phyloP scores from a whole-genome alignment of 2,113 vertebrate species.

The Mugil cephalus region DNA sequence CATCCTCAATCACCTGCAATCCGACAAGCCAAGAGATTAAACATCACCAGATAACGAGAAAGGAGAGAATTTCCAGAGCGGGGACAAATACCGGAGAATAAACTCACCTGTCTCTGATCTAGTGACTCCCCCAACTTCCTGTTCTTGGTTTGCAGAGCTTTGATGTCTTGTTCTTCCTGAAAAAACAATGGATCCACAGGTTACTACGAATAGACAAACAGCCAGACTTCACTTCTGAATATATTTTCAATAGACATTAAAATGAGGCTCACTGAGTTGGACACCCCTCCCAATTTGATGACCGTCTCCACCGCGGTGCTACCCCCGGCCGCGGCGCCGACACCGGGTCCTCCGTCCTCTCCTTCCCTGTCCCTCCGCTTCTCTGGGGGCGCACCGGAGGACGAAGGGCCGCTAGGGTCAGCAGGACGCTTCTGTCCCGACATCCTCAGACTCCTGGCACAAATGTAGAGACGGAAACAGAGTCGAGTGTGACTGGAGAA shows the following conservation, averaged over 20 bases:
- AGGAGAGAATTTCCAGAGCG: background rate
- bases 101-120: slow-evolving; percentile 89
- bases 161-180: slow-evolving; percentile 97
- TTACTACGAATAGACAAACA: background rate
- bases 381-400: slow-evolving; percentile 88
- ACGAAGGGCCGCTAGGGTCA: slow-evolving; percentile 84
- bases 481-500: background rate
- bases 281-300: slow-evolving; percentile 96
- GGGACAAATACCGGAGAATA: background rate
- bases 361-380: slow-evolving; percentile 92
- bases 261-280: slow-evolving; percentile 87
- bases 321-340: slow-evolving; percentile 81
- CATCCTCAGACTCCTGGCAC: slow-evolving; percentile 81
- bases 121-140: slow-evolving; percentile 94
- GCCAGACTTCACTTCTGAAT: too few relatives aligned
- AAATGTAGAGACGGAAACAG: background rate
- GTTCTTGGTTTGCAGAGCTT: slow-evolving; percentile 95
- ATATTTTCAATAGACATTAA: background rate
- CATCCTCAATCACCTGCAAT: slow-evolving; percentile 94
- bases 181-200: slow-evolving; percentile 7
- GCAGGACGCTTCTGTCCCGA: slow-evolving; percentile 90
- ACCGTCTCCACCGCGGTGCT: slow-evolving; percentile 95
- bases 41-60: background rate
- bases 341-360: slow-evolving; percentile 82
- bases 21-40: background rate